These are phyloP conservation scores for Coremacera marginata DNA, from an alignment of 2,888 invertebrate species.

Conservation along the genomic window DNA sequence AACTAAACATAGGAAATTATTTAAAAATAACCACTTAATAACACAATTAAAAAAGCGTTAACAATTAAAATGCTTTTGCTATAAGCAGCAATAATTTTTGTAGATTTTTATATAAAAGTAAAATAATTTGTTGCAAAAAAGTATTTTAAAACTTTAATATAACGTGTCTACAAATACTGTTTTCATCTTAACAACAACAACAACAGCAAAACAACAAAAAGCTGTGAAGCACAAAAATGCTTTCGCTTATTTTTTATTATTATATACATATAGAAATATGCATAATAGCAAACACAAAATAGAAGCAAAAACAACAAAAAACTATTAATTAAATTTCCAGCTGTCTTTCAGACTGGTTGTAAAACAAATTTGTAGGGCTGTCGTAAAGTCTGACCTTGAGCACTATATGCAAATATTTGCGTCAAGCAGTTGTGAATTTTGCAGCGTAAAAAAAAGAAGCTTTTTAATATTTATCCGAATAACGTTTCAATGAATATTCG, in stretches of 20 bases:
- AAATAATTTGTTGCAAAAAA: no score
- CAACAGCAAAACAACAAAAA: background rate
- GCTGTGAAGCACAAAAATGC: slow-evolving; percentile 17
- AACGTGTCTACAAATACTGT: background rate
- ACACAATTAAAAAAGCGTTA: no score
- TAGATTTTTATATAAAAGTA: no score
- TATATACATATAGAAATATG: background rate
- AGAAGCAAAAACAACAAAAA: background rate
- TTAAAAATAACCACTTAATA: no score
- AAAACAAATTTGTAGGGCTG: background rate
- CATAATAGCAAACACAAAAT: background rate
- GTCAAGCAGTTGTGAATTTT: slow-evolving; percentile 27
- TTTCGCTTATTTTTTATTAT: slow-evolving; percentile 31
- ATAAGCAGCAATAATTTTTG: no score
- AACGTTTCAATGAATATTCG: no score
- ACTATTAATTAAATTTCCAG: slow-evolving; percentile 28
- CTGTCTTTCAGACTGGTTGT: background rate
- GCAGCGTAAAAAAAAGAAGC: background rate
- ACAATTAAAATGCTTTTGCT: no score
- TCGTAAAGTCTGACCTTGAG: slow-evolving; percentile 13
- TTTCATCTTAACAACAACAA: background rate
- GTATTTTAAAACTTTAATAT: no score
- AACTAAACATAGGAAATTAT: no score
- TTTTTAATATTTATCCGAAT: no score
- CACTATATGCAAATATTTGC: slow-evolving; percentile 10